phyloP scores from a whole-genome alignment of 2,113 vertebrate species.

The Podocnemis expansa region DNA sequence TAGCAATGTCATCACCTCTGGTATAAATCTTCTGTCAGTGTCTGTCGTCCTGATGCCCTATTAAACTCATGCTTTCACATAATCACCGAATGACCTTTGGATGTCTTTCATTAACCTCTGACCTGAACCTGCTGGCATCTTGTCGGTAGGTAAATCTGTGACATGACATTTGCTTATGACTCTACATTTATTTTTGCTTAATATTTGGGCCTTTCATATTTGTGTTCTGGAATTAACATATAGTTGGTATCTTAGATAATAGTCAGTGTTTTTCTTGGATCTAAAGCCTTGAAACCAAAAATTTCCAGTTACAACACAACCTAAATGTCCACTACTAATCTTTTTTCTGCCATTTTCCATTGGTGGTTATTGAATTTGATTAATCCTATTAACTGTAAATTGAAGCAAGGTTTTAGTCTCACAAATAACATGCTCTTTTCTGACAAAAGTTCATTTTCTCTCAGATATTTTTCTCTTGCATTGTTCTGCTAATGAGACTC shows the following conservation, averaged over 20 bases:
- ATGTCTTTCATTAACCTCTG: constrained; percentile 97
- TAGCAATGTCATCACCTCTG: constrained; percentile 87
- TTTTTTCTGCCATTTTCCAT: constrained; percentile 50
- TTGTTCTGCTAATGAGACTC: not conserved
- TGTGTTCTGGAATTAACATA: constrained; percentile 72
- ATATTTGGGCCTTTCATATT: constrained; percentile 71
- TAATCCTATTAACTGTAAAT: constrained; percentile 45
- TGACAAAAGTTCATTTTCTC: constrained; percentile 32
- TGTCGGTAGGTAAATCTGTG: constrained; percentile 87
- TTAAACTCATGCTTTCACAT: constrained; percentile 88
- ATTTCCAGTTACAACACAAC: constrained; percentile 46
- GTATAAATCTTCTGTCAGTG: constrained; percentile 95
- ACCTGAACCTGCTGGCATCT: constrained; percentile 84
- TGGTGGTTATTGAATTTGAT: constrained; percentile 22
- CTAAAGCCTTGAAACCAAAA: constrained; percentile 76
- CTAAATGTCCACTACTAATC: constrained; percentile 53
- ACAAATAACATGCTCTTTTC: constrained; percentile 50
- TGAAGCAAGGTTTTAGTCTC: constrained; percentile 42
- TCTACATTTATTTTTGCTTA: constrained; percentile 83
- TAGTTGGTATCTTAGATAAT: constrained; percentile 69
- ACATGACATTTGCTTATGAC: constrained; percentile 83
- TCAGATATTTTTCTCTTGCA: constrained; percentile 30
- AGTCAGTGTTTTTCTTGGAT: constrained; percentile 68
- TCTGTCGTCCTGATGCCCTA: constrained; percentile 84
- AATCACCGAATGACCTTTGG: constrained; percentile 88